Base-by-base conservation (phyloP, 2,888 invertebrate species). In the Kryphioiulus occultus region DNA sequence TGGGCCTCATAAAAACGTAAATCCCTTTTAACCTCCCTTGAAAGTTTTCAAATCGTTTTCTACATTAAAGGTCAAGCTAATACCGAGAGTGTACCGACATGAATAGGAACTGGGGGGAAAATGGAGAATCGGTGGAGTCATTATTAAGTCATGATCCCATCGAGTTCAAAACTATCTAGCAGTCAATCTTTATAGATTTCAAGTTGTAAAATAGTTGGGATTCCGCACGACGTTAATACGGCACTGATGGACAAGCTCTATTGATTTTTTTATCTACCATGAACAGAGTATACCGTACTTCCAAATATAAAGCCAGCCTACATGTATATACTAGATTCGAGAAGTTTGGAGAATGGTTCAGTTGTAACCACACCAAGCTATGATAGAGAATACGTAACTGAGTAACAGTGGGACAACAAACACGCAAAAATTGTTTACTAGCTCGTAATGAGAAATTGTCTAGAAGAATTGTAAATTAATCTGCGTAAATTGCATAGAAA, bases 121-220 rank as follows among this genome's bases (percentile, higher is more conserved):
- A 22, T 10, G 26, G 26, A 68, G 68, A 17, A 59, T 59, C 59
- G 22, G n/a, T 4, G 7, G 59, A 59, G 4, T 59, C 68, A 68
- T 68, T 68, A 68, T 68, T 68, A 26, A 68, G 68, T 68, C 68
- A 68, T 68, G 68, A 68, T 68, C n/a, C 68, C 68, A 68, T 68
- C 68, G 3, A 68, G 68, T 68, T 26, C 26, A 68, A 22, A 68
- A 22, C 68, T 68, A 68, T 68, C 68, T 68, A 10, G 26, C 68
- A 68, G 68, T 68, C 68, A 68, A 68, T 26, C 68, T 68, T 68
- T 68, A 68, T 68, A 68, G 68, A 68, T 68, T 68, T 68, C 68
- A 22, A 68, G 68, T 68, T 68, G 68, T 68, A 68, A 68, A 68
- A 68, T 68, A 68, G 68, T 68, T 68, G 68, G 68, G 68, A 68